Base-by-base conservation (phyloP, 2,888 invertebrate genomes). In the Epistrophe grossulariae region DNA sequence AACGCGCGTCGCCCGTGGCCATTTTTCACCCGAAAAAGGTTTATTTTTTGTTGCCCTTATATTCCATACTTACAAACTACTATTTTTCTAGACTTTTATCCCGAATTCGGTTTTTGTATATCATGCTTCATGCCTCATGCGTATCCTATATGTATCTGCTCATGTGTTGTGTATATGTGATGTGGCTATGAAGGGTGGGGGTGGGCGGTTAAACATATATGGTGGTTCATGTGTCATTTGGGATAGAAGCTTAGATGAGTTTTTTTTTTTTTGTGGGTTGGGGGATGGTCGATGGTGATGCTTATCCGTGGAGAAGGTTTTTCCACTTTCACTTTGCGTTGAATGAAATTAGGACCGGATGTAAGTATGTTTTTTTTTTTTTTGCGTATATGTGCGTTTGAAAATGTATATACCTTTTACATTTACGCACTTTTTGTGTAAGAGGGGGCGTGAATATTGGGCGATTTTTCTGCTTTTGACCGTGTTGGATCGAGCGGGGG, bases 1-100 rank as follows among this genome's bases (percentile, higher is more conserved):
- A 87, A 83, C 87, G 83, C 87, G 87, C 83, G 87, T 87, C 83
- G 83, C 87, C 87, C 87, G 83, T 87, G 87, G 87, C 83, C 83
- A 76, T 87, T 87, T 87, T 87, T 87, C 87, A 87, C 81, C 87
- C 70, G 79, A 87, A 87, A 80, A 83, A 66, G 71, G 70, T 76
- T 87, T 83, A 78, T 74, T 79, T 52, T 52, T 64, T 48, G 38
- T 11, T 52, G 52, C 55, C 68, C 50, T 64, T 24, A 38, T 3
- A n/a, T 19, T 68, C 73, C 70, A 31, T 43, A 43, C 82, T 62
- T 55, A 40, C 71, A n/a, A 83, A 76, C 83, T 79, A 82, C 83
- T 79, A 83, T 72, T 83, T 87, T 79, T 85, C 60, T 48, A 71
- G 71, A 71, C 64, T 55, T 66, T 45, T 71, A 74, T 72, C 60